Evolutionary conservation across 2,888 invertebrate genomes (phyloP).

Genomic region (Xestoiulus laeticollis): DNA sequence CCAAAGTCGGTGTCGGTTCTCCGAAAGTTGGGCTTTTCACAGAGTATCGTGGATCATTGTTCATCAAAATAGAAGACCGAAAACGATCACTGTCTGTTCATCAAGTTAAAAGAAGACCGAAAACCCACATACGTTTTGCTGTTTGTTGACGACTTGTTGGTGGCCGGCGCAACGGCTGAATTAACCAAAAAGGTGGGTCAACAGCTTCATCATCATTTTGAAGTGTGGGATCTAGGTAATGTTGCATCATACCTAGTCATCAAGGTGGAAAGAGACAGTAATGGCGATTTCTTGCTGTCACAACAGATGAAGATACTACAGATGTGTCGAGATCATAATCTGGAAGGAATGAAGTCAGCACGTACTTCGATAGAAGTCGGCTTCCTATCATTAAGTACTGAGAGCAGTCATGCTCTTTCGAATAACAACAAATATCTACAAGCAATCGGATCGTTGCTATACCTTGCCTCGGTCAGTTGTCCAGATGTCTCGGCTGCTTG

Average conservation of each 20-base stretch:
- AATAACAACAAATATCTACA: not conserved
- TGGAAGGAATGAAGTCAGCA: not conserved
- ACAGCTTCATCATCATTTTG: not conserved
- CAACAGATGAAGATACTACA: not conserved
- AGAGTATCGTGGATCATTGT: not conserved
- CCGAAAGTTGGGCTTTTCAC: not conserved
- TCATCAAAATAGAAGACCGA: no score
- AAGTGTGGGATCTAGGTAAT: not conserved
- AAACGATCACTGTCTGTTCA: not conserved
- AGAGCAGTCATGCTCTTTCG: not conserved
- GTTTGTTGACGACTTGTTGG: not conserved
- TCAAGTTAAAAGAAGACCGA: not conserved
- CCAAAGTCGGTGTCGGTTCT: not conserved
- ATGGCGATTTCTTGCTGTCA: constrained; percentile 23
- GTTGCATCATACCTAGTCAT: not conserved
- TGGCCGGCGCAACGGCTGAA: not conserved
- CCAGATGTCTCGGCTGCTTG: not conserved
- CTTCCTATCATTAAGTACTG: not conserved
- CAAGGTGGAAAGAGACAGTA: not conserved
- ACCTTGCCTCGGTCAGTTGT: not conserved
- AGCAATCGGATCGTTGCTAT: not conserved
- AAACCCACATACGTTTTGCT: not conserved
- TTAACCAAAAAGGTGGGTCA: not conserved
- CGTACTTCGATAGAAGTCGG: not conserved
- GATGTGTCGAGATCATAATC: not conserved